phyloP scores from a whole-genome alignment of 2,113 vertebrate species.

The Plectropomus leopardus region DNA sequence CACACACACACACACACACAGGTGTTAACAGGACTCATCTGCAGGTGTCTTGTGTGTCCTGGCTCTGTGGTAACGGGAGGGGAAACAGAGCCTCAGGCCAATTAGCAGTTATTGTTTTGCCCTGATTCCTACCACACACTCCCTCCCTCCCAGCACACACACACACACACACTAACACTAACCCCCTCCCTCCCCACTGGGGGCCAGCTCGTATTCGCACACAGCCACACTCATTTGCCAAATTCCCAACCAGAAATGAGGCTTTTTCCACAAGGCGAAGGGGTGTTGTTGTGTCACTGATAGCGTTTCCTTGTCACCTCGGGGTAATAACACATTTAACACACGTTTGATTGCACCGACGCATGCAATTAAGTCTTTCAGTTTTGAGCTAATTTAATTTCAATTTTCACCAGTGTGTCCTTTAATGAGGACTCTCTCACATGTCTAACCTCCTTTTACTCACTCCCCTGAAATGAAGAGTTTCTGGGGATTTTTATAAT shows the following conservation, averaged over 20 bases:
- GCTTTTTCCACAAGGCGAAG: background rate
- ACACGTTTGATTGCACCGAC: constrained; percentile 61
- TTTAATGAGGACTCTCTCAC: constrained; percentile 49
- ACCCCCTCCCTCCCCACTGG: constrained; percentile 36
- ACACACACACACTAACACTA: constrained; percentile 1
- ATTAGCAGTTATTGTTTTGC: constrained; percentile 85
- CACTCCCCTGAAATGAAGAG: constrained; percentile 3
- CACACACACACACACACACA: constrained; percentile 42
- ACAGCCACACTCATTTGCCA: constrained; percentile 49
- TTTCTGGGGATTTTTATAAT: constrained; percentile 14
- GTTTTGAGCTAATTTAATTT: constrained; percentile 53
- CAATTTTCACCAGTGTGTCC: constrained; percentile 53
- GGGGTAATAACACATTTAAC: constrained; percentile 71
- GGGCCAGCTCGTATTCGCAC: constrained; percentile 46
- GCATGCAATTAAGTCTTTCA: constrained; percentile 64
- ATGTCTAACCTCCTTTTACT: constrained; percentile 30
- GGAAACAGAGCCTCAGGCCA: constrained; percentile 77
- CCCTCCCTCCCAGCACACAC: constrained; percentile 20
- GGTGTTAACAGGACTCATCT: constrained; percentile 61
- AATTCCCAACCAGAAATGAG: constrained; percentile 47
- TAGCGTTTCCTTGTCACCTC: constrained; percentile 69
- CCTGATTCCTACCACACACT: constrained; percentile 54
- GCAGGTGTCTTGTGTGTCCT: constrained; percentile 70
- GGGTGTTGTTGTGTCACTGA: constrained; percentile 76
- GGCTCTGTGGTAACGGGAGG: constrained; percentile 57